Evolutionary conservation across 1,140 invertebrate species (phyloP), one percentile per base, ranked within the genome.

Genomic region (Centruroides sculpturatus): DNA sequence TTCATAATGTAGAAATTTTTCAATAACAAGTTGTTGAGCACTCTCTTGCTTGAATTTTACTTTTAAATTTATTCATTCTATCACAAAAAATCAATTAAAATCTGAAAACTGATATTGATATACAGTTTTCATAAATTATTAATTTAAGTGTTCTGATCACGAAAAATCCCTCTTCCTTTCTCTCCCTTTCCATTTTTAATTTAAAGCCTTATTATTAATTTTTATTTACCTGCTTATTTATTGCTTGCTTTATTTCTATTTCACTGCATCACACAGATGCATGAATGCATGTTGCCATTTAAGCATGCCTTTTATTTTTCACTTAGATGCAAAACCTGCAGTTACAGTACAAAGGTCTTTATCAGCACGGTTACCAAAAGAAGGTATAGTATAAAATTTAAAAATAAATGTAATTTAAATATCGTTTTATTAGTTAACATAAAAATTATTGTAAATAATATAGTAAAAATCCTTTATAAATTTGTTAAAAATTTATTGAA

Each of bases 301-400:
- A 51, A 59, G 36, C 48, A 61, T 53, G 13, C 56, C 34, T 50
- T 51, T 52, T 41, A 51, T 36, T 34, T 59, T 13, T 59, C 50
- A 58, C 52, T 63, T 55, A 63, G 51, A 50, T 41, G 52, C 55
- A 55, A 46, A 59, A 34, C 56, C 55, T 36, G 59, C 58, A 50
- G 58, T 59, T 56, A 55, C 60, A 56, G 65, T 70, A 8, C 63
- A 69, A 56, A 57, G 67, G 52, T 68, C 69, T 34, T 59, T 63
- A 51, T 69, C 69, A 23, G 68, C 68, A 23, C 59, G 66, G 34
- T 55, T 69, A 46, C 66, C 69, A 51, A 60, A 62, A 11, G 59
- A 69, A 70, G 69, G 69, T 70, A 69, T 49, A 34, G 35, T 55
- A 55, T 41, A 46, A 10, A 52, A 57, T 55, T 47, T 49, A 23